Evolutionary conservation across 2,888 invertebrate genomes (phyloP).

Genomic region (Myathropa florea): DNA sequence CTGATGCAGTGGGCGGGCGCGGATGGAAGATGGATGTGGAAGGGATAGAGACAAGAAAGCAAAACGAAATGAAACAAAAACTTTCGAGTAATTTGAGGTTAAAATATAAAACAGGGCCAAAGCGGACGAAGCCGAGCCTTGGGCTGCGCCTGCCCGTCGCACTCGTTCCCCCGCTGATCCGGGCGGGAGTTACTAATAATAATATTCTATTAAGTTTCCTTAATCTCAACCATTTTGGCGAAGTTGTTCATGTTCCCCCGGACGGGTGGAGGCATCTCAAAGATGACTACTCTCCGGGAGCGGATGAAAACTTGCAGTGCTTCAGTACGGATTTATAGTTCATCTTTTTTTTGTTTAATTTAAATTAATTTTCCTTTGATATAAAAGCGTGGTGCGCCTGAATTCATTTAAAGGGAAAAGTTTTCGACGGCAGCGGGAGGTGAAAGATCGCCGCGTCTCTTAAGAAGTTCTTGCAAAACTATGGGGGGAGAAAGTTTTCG

Average conservation of each 20-base stretch:
- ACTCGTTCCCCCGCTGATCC: background rate
- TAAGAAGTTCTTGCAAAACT: background rate
- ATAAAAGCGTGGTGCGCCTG: constrained; percentile 18
- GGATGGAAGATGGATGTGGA: background rate
- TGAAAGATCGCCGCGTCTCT: constrained; percentile 5
- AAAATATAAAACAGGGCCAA: constrained; percentile 28
- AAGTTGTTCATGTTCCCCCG: constrained; percentile 2
- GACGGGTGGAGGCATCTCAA: background rate
- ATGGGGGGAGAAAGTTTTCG: constrained; percentile 3
- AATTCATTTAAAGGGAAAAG: constrained; percentile 41
- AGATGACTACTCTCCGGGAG: background rate
- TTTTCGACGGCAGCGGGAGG: background rate
- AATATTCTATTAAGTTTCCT: constrained; percentile 40
- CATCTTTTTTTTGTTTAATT: background rate
- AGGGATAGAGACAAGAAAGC: constrained; percentile 4
- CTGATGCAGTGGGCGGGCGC: background rate
- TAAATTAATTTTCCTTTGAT: constrained; percentile 52
- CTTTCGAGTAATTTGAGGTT: constrained; percentile 59
- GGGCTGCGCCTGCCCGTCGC: background rate
- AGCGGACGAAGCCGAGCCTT: constrained; percentile 21
- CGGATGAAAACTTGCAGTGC: background rate
- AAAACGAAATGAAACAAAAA: constrained; percentile 47
- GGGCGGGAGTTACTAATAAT: background rate
- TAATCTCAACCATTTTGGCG: background rate
- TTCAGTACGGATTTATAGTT: constrained; percentile 33